Evolutionary conservation across 2,113 vertebrate genomes (phyloP).

Genomic region (Saccopteryx leptura): DNA sequence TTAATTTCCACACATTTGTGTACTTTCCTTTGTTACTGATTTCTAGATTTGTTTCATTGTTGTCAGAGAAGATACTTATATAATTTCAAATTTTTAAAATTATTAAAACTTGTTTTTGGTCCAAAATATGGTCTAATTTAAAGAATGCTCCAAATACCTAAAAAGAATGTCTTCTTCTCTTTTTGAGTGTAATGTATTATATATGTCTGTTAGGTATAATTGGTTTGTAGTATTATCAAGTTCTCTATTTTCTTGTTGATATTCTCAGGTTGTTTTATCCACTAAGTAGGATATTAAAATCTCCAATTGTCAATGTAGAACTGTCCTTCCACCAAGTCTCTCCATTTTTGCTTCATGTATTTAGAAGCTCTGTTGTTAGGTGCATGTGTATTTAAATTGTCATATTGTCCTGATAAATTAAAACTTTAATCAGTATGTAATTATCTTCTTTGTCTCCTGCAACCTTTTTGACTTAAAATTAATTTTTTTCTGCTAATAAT

Average conservation of each 20-base stretch:
- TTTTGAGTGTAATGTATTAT: not conserved
- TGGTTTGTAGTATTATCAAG: not conserved
- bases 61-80: not conserved
- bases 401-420: not conserved
- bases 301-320: not conserved
- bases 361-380: not conserved
- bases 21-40: not conserved
- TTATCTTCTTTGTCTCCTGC: not conserved
- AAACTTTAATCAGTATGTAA: not conserved
- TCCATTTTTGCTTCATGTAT: not conserved
- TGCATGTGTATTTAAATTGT: not conserved
- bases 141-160: not conserved
- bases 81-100: not conserved
- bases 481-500: not conserved
- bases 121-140: not conserved
- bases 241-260: not conserved
- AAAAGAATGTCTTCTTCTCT: not conserved
- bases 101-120: not conserved
- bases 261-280: not conserved
- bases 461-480: slow-evolving; percentile 25
- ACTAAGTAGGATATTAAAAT: not conserved
- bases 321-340: not conserved
- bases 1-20: not conserved
- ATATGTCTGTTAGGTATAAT: not conserved
- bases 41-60: not conserved